phyloP scores from a whole-genome alignment of 2,113 vertebrate species.

The Oreocharis arfaki region DNA sequence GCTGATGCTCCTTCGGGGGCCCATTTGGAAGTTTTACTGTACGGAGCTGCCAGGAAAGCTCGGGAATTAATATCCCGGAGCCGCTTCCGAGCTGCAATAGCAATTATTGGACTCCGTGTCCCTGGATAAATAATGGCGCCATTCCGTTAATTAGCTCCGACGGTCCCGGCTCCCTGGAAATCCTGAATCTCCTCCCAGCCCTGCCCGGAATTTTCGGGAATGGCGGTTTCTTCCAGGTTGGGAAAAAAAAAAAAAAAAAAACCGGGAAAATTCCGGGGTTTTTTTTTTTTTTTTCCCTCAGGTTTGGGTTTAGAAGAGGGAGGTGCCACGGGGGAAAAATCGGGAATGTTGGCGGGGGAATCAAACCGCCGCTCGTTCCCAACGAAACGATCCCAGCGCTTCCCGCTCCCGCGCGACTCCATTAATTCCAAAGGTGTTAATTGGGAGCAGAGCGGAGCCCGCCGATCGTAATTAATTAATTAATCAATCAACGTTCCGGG shows the following conservation, averaged over 20 bases:
- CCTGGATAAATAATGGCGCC: constrained; percentile 87
- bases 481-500: not conserved
- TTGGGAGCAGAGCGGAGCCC: constrained; percentile 33
- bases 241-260: not conserved
- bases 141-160: constrained; percentile 87
- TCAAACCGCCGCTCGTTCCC: not conserved
- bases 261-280: not conserved
- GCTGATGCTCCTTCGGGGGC: constrained; percentile 86
- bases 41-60: constrained; percentile 84
- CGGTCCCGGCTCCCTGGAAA: constrained; percentile 81
- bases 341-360: not conserved
- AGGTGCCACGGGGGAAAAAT: not conserved
- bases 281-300: fast-evolving
- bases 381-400: not conserved
- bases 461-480: not conserved
- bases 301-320: fast-evolving
- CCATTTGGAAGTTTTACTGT: constrained; percentile 89
- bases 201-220: constrained; percentile 71
- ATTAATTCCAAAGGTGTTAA: constrained; percentile 55
- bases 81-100: constrained; percentile 85
- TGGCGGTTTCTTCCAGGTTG: fast-evolving
- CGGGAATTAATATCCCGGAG: constrained; percentile 88
- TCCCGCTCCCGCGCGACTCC: not conserved
- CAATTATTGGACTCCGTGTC: constrained; percentile 86
- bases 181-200: constrained; percentile 72